Evolutionary conservation across 2,113 vertebrate species (phyloP).

Genomic region (Pelusios castaneus): DNA sequence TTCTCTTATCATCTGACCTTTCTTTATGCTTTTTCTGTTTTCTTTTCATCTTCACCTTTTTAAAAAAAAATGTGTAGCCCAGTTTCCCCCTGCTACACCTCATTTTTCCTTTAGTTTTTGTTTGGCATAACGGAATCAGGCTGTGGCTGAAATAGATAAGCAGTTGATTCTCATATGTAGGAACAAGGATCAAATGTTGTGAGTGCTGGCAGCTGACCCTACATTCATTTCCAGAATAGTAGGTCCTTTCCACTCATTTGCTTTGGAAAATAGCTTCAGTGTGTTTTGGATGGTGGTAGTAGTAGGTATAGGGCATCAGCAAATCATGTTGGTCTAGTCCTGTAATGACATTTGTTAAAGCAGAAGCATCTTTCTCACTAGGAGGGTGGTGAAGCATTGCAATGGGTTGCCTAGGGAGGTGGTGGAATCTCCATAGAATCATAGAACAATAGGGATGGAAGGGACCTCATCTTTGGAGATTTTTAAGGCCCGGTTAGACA

Average conservation of each 20-base stretch:
- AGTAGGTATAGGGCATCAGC: not conserved
- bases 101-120: slow-evolving; percentile 16
- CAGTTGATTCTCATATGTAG: not conserved
- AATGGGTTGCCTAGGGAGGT: no score
- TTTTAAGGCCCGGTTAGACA: no score
- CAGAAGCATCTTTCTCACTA: slow-evolving; percentile 40
- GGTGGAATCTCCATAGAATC: no score
- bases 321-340: not conserved
- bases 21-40: not conserved
- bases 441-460: no score
- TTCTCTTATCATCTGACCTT: slow-evolving; percentile 4
- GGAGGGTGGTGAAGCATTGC: no score
- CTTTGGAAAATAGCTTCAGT: not conserved
- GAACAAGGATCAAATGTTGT: not conserved
- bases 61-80: not conserved
- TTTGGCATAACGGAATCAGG: not conserved
- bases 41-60: not conserved
- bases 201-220: rapidly evolving
- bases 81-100: not conserved
- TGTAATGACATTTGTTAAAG: slow-evolving; percentile 42
- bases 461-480: no score
- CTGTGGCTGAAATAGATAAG: not conserved
- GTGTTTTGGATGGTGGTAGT: not conserved
- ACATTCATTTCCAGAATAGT: not conserved
- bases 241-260: not conserved